These are phyloP conservation scores for Drosophila pseudotakahashii DNA, from an alignment of 2,888 invertebrate species.

Conservation along the genomic window DNA sequence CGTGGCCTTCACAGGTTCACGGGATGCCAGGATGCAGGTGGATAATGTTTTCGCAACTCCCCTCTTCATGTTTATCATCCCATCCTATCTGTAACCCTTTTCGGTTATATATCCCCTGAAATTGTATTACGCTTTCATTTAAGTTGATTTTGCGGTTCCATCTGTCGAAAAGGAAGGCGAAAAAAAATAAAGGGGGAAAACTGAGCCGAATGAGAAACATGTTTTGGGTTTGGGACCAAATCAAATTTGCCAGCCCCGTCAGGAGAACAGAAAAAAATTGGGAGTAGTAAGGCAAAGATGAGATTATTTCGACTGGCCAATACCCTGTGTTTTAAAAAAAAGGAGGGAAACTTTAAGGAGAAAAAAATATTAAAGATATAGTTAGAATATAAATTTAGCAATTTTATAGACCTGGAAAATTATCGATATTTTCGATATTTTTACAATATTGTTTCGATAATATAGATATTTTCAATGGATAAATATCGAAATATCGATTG, in stretches of 20 bases:
- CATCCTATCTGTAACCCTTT: background rate
- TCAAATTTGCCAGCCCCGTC: conserved; percentile 30
- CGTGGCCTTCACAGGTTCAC: conserved; percentile 7
- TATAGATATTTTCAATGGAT: no score
- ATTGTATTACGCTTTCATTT: conserved; percentile 23
- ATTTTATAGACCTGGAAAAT: no score
- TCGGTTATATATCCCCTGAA: conserved; percentile 1
- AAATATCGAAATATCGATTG: no score
- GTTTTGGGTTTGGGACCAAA: conserved; percentile 33
- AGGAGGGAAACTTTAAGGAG: background rate
- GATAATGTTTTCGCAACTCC: background rate
- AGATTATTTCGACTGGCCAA: background rate
- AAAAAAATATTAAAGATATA: background rate
- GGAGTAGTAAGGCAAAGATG: no score
- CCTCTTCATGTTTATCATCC: background rate
- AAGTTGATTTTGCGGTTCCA: conserved; percentile 42
- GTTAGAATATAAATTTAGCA: no score
- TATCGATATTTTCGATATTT: no score
- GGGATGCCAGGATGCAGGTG: conserved; percentile 1
- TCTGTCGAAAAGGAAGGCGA: conserved; percentile 26
- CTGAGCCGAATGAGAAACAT: conserved; percentile 31
- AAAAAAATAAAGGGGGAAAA: background rate
- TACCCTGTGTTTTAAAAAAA: background rate
- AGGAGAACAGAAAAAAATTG: conserved; percentile 3
- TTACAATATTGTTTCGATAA: no score